A percentile compares a stretch with the other conserved stretches of the same genome.
Conservation (phyloP, 2,888 invertebrate genomes). For the Caenorhabditis sp. region DNA sequence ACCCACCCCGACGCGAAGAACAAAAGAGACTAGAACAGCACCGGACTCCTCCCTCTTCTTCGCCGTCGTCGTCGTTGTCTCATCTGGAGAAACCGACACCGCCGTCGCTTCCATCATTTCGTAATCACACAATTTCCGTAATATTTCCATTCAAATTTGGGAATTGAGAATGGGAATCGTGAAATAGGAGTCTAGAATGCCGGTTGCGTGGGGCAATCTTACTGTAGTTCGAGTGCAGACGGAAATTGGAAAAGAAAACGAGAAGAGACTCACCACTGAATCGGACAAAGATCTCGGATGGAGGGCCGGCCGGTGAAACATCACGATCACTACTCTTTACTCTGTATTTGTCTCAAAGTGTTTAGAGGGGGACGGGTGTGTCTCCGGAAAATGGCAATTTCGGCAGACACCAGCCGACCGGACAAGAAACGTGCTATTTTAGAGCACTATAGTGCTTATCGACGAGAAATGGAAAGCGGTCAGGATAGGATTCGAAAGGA, state of each 20-base stretch:
- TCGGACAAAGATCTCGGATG: constrained; percentile 24
- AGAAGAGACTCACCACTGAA: background rate
- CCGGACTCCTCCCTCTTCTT: constrained; percentile 17
- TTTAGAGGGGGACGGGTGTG: constrained; percentile 29
- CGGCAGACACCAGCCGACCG: constrained; percentile 5
- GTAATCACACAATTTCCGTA: constrained; percentile 35
- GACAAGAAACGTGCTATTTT: constrained; percentile 30
- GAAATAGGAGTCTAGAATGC: constrained; percentile 30
- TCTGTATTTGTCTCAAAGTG: constrained; percentile 17
- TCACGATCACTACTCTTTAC: background rate
- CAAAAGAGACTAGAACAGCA: constrained; percentile 8
- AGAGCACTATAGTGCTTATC: constrained; percentile 15
- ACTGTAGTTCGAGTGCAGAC: constrained; percentile 13
- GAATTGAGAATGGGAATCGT: background rate
- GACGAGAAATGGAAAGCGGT: background rate
- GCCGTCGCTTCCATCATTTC: constrained; percentile 29
- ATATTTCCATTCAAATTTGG: constrained; percentile 24
- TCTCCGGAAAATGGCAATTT: constrained; percentile 49
- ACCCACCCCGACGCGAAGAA: background rate
- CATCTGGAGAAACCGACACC: constrained; percentile 40
- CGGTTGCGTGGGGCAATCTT: constrained; percentile 22
- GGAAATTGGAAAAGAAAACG: background rate
- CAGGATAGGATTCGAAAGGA: no score
- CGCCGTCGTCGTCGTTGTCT: background rate
- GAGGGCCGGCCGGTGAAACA: background rate